These are phyloP conservation scores for Protobothrops flavoviridis DNA, from an alignment of 2,113 vertebrate species.

Conservation along the genomic window DNA sequence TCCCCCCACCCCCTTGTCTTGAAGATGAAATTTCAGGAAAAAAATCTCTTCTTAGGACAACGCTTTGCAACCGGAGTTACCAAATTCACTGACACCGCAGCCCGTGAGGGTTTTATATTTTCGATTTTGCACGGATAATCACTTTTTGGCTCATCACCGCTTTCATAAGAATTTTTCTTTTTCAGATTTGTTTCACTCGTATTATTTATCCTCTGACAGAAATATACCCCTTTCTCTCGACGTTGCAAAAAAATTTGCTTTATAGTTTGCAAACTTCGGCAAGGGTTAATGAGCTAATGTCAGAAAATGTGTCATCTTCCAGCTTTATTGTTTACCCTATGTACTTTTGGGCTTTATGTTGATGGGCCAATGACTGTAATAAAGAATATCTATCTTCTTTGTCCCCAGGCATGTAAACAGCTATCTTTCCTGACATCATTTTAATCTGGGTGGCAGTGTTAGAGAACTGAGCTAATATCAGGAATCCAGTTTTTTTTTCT, in stretches of 20 bases:
- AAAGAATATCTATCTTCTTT: neutral
- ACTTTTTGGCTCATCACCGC: neutral
- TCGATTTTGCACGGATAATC: neutral
- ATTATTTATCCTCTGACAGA: neutral
- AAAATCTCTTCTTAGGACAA: neutral
- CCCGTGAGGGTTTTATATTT: neutral
- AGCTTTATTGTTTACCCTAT: neutral
- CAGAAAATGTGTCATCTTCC: neutral
- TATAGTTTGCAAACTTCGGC: neutral
- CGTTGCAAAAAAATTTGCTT: neutral
- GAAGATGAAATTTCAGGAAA: neutral
- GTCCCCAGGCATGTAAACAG: neutral
- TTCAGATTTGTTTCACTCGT: neutral
- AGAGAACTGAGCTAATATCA: neutral
- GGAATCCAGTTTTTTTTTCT: neutral
- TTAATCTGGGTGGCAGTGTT: neutral
- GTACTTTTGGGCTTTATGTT: neutral
- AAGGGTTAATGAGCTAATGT: neutral
- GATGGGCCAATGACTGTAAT: neutral
- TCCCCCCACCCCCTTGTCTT: neutral
- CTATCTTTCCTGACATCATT: neutral
- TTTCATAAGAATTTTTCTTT: neutral
- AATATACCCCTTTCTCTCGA: neutral
- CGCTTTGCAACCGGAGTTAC: neutral
- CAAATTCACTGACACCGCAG: neutral